Base-by-base conservation (phyloP, 2,113 vertebrate species). In the Boleophthalmus pectinirostris region DNA sequence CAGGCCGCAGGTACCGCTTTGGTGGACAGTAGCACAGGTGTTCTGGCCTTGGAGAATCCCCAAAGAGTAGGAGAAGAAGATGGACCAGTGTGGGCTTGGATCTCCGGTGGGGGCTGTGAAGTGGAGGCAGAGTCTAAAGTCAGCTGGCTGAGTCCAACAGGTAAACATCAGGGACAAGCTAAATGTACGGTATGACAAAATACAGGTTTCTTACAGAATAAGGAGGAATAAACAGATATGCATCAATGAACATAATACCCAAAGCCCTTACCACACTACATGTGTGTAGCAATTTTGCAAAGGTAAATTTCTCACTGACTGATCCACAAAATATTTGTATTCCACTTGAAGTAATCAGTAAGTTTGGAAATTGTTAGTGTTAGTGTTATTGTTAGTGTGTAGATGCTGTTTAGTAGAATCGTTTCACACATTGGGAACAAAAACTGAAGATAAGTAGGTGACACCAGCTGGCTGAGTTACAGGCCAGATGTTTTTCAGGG, bases 61-160 rank as follows among this genome's bases (percentile, higher is more conserved):
- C 94, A 90, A 0, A 87, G 87, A 2, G 68, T 86, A 0, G 95
- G 95, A 0, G 94, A 96, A 35, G 95, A 93, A 72, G 92, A 94
- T 2, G 84, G 79, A 4, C 95, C 94, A 0, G 88, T 96, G 56
- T 99, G 98, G 98, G 88, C 94, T 74, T 98, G 97, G 97, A 94
- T 98, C 70, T 95, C 94, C 0, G 96, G 96, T 7, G 96, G 96
- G 43, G 94, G 95, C 84, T 99, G 97, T 2, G 88, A 94, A 0
- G 93, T 98, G 5, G 94, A 96, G n/a, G 83, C 93, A 0, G 87
- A 84, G 45, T 92, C 92, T 2, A 81, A 83, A 0, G 81, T 95
- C 82, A 95, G 93, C 85, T 99, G 97, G 97, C 96, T 98, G 74
- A 93, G 93, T 35, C 74, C 85, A 29, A 82, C 90, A 53, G 93